These are phyloP conservation scores for Chaetops frenatus DNA, from an alignment of 2,113 vertebrate species.

Conservation along the genomic window DNA sequence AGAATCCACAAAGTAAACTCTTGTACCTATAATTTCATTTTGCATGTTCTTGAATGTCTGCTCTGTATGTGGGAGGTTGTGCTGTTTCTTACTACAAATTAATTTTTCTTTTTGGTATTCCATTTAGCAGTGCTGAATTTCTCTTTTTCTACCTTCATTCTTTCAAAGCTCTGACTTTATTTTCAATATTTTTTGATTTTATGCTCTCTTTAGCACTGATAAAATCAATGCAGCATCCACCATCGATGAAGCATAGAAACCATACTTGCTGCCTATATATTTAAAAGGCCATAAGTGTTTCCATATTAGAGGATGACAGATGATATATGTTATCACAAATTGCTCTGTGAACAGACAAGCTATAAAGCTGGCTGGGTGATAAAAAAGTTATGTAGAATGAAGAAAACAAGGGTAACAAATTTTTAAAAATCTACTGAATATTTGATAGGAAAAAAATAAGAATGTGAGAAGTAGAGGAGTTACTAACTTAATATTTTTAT, in stretches of 20 bases:
- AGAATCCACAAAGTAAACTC: background rate
- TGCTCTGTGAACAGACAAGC: background rate
- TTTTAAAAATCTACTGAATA: background rate
- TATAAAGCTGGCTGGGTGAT: background rate
- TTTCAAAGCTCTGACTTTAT: background rate
- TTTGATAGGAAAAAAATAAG: background rate
- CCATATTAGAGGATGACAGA: background rate
- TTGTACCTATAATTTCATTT: background rate
- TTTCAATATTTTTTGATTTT: background rate
- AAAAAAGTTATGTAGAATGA: background rate
- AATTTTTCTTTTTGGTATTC: background rate
- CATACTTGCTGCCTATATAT: background rate
- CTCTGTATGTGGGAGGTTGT: fast-evolving
- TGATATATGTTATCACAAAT: background rate
- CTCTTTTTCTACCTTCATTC: background rate
- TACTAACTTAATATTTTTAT: background rate
- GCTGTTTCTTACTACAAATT: background rate
- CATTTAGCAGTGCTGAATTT: background rate
- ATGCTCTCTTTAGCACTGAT: background rate
- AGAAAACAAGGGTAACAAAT: background rate
- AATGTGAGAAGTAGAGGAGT: background rate
- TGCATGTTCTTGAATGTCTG: background rate
- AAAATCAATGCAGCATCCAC: background rate
- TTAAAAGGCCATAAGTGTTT: background rate
- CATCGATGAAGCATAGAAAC: background rate